A percentile compares a stretch with the other conserved stretches of the same genome.
These are phyloP conservation scores for Danio kyathit DNA, from an alignment of 2,797 vertebrate species.

Conservation along the genomic window DNA sequence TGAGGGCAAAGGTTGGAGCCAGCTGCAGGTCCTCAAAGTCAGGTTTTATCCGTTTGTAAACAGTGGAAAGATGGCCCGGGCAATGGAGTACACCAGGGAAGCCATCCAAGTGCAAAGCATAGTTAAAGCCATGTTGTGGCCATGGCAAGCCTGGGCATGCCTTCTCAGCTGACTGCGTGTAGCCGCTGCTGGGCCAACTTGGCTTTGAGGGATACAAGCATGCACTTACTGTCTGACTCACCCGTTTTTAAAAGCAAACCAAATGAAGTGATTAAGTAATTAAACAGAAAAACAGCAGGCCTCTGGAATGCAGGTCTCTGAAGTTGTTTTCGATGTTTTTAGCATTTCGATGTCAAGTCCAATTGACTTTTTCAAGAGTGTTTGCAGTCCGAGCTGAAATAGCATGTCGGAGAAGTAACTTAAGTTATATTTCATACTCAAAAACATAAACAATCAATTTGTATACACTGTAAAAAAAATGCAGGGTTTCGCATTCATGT, in stretches of 20 bases:
- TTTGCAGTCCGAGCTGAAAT: slow-evolving; percentile 28
- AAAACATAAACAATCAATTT: not conserved
- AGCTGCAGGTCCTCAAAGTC: slow-evolving; percentile 58
- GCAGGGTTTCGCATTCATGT: too few species aligned
- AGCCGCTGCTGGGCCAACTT: slow-evolving; percentile 51
- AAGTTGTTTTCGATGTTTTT: slow-evolving; percentile 45
- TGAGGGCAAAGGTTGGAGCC: slow-evolving; percentile 42
- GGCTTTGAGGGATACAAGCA: slow-evolving; percentile 49
- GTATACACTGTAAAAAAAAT: too few species aligned
- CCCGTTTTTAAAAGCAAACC: slow-evolving; percentile 51
- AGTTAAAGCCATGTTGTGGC: slow-evolving; percentile 49
- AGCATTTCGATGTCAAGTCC: slow-evolving; percentile 38
- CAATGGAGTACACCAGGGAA: slow-evolving; percentile 57
- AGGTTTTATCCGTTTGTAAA: slow-evolving; percentile 56
- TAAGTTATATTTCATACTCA: not conserved
- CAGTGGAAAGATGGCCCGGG: slow-evolving; percentile 62
- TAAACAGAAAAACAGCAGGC: slow-evolving; percentile 52
- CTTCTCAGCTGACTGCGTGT: slow-evolving; percentile 58
- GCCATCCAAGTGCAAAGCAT: slow-evolving; percentile 53
- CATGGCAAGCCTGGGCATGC: slow-evolving; percentile 56
- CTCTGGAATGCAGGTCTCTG: slow-evolving; percentile 26
- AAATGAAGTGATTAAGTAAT: slow-evolving; percentile 54
- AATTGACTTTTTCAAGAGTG: slow-evolving; percentile 27
- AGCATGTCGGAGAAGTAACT: not conserved
- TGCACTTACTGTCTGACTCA: slow-evolving; percentile 51